These are phyloP conservation scores for Simalia tracyae DNA, from an alignment of 2,797 vertebrate species.

Conservation along the genomic window DNA sequence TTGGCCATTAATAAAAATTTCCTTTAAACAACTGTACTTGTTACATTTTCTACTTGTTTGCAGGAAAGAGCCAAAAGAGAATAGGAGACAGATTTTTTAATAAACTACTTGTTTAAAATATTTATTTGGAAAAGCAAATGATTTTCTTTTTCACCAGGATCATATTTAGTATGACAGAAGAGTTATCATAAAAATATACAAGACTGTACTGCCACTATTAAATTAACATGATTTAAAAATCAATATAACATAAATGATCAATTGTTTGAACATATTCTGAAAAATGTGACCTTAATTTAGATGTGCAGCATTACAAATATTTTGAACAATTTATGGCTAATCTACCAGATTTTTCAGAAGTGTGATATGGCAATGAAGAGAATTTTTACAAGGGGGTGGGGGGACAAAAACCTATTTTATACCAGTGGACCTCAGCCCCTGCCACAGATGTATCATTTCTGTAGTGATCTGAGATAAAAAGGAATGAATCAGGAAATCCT, in stretches of 20 bases:
- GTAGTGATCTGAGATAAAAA: not conserved
- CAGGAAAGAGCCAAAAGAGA: not conserved
- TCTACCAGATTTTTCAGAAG: not conserved
- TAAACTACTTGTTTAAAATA: not conserved
- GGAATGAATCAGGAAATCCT: not conserved
- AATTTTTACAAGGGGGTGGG: not conserved
- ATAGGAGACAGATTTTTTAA: conserved; percentile 16
- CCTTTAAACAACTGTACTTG: conserved; percentile 21
- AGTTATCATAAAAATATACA: conserved; percentile 71
- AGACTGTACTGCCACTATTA: conserved; percentile 48
- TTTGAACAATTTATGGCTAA: not conserved
- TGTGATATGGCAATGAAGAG: not conserved
- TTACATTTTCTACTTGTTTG: not conserved
- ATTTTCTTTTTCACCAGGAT: conserved; percentile 35
- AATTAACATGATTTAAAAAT: conserved; percentile 51
- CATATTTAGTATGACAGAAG: conserved; percentile 38
- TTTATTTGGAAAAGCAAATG: not conserved
- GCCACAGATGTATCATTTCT: not conserved
- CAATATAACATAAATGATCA: conserved; percentile 26
- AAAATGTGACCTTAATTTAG: conserved; percentile 10
- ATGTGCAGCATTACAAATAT: not conserved
- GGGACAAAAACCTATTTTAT: not conserved
- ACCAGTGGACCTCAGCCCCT: not conserved
- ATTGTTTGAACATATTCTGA: conserved; percentile 12
- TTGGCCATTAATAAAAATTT: not conserved